Percentiles rank a stretch among this genome's conserved stretches.
Evolutionary conservation across 2,797 vertebrate genomes (phyloP).

Genomic region (Botia kubotai): DNA sequence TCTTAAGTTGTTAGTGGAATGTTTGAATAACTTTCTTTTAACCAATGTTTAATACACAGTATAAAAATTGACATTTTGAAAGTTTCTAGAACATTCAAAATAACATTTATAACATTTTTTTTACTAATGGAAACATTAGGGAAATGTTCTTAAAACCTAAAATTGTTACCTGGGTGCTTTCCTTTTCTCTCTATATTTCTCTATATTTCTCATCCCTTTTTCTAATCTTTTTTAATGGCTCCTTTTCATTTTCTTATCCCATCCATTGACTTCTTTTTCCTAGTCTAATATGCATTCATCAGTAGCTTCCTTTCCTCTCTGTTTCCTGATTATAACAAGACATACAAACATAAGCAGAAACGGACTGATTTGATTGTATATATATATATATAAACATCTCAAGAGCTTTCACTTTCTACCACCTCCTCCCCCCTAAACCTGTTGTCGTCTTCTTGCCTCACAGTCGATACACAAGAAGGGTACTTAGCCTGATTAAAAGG

Average conservation of each 20-base stretch:
- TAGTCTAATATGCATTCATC: not conserved
- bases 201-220: constrained; percentile 7
- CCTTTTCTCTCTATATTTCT: constrained; percentile 6
- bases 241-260: constrained; percentile 30
- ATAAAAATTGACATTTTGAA: too few species aligned
- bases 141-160: too few species aligned
- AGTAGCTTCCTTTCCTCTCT: constrained; percentile 12
- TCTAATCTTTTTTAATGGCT: not conserved
- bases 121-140: too few species aligned
- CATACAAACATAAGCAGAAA: not conserved
- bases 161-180: not conserved
- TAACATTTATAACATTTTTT: too few species aligned
- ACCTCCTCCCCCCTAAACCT: not conserved
- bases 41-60: too few species aligned
- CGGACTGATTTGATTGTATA: constrained; percentile 9
- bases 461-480: constrained; percentile 15
- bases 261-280: not conserved
- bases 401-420: not conserved
- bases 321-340: constrained; percentile 13
- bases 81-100: too few species aligned
- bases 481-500: constrained; percentile 64
- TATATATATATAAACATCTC: not conserved
- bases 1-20: too few species aligned
- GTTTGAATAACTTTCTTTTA: too few species aligned
- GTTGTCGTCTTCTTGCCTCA: constrained; percentile 1